Evolutionary conservation across 1,140 invertebrate species (phyloP), one percentile per base, ranked within the genome.

Genomic region (Neodiprion virginianus): DNA sequence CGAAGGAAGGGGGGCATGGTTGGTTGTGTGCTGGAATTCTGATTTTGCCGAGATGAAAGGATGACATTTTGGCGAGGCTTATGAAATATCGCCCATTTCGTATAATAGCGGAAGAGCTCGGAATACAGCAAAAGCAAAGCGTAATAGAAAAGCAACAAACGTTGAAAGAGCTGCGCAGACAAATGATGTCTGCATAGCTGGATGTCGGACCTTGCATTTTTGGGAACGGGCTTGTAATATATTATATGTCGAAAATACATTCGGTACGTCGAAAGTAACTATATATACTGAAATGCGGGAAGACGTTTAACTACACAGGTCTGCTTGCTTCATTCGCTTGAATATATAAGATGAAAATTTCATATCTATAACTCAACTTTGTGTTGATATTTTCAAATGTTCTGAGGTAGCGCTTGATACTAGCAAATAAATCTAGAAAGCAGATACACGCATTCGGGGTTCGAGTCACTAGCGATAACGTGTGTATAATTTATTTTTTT

Each of bases 81-180:
- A 7, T 61, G 53, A 61, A 61, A 61, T 17, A 61, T 61, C 53
- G 53, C 53, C n/a, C 53, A 61, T 61, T 61, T 61, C 53, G n/a
- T 61, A 17, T 5, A 61, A 61, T 61, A 61, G 7, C 53, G 53
- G 53, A 61, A 61, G 53, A 40, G 28, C 28, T 61, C 53, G 53
- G 53, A 17, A 61, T 61, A 17, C 14, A 17, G 53, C 11, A 61
- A 61, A 61, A 5, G n/a, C 11, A 17, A 14, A 5, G 53, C 11
- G 53, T 12, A 12, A 61, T 4, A 61, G n/a, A 61, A 61, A 61
- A 61, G 11, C 11, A 61, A 61, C 53, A 61, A 61, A 61, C 53
- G 53, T 61, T 61, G 53, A 61, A 61, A 61, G 53, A 61, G 53
- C 53, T 17, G n/a, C 53, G 53, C 53, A 61, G 53, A 61, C 53